These are phyloP conservation scores for Andrena marginata DNA, from an alignment of 2,888 invertebrate genomes.

Conservation along the genomic window DNA sequence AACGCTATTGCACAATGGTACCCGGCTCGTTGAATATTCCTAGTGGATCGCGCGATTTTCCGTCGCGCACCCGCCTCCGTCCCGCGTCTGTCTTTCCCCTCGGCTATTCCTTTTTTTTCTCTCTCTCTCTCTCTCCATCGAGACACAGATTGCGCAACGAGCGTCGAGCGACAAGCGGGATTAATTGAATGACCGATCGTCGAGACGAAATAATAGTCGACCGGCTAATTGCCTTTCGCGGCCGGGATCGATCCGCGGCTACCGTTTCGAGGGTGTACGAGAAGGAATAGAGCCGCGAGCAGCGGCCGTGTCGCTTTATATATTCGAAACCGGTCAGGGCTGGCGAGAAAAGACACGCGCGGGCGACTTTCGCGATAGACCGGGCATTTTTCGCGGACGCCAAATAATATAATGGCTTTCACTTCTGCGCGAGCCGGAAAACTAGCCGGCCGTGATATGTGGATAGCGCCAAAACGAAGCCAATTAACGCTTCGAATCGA, in stretches of 20 bases:
- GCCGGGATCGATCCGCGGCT: slow-evolving; percentile 17
- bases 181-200: slow-evolving; percentile 12
- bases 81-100: not conserved
- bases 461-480: slow-evolving; percentile 40
- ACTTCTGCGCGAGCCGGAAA: slow-evolving; percentile 76
- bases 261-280: slow-evolving; percentile 70
- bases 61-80: not conserved
- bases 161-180: not conserved
- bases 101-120: not conserved
- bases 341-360: slow-evolving; percentile 74
- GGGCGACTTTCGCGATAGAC: slow-evolving; percentile 79
- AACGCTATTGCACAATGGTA: slow-evolving; percentile 43
- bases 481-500: slow-evolving; percentile 49
- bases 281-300: slow-evolving; percentile 68
- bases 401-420: slow-evolving; percentile 84
- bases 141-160: slow-evolving; percentile 7
- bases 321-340: slow-evolving; percentile 80
- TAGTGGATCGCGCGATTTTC: slow-evolving; percentile 11
- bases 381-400: slow-evolving; percentile 79
- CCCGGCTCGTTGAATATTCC: slow-evolving; percentile 41
- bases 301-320: slow-evolving; percentile 73
- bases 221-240: slow-evolving; percentile 13
- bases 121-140: not conserved
- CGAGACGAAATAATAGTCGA: not conserved
- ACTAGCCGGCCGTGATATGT: slow-evolving; percentile 58